Evolutionary conservation across 1,140 invertebrate species (phyloP), one percentile per base, ranked within the genome.

Genomic region (Temnothorax curvispinosus): DNA sequence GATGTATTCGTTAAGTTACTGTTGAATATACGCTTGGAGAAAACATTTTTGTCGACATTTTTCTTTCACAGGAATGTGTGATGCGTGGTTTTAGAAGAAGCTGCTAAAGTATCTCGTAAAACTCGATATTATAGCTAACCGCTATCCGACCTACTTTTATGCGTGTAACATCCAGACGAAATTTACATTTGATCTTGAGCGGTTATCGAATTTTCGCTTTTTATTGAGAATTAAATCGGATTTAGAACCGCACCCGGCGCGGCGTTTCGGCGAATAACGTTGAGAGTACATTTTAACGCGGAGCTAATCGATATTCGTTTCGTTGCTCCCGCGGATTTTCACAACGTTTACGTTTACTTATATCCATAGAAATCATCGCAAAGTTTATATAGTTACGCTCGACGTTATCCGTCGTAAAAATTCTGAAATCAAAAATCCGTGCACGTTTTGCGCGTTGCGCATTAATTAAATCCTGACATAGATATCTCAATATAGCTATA

Each of bases 281-380:
- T 8, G 44, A 54, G 80, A 82, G 56, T 72, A 82, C 27, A 44
- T 74, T 82, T 82, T 82, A 58, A 13, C 52, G 54, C 41, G 18
- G 27, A 38, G 11, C 52, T 82, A 60, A 84, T 84, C 69, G 69
- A 84, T 84, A 75, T 84, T 82, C 54, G 67, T 38, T n/a, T 60
- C 65, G 52, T 13, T 74, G n/a, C 27, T 75, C 18, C 27, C 41
- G 54, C 41, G 54, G 69, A 50, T 75, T 75, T 82, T 74, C 41
- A 35, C 50, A 11, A 56, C 18, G 38, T 81, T 81, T 47, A 56
- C 18, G 38, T 81, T 81, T 47, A 82, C 67, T 41, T 84, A n/a
- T n/a, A 74, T 18, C 80, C 69, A 47, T 60, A 38, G 13, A 62
- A 11, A 75, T 1, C 8, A 2, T 74, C 35, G 67, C 18, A 56